These are phyloP conservation scores for Linnaemya tessellans DNA, from an alignment of 2,888 invertebrate genomes.

Conservation along the genomic window DNA sequence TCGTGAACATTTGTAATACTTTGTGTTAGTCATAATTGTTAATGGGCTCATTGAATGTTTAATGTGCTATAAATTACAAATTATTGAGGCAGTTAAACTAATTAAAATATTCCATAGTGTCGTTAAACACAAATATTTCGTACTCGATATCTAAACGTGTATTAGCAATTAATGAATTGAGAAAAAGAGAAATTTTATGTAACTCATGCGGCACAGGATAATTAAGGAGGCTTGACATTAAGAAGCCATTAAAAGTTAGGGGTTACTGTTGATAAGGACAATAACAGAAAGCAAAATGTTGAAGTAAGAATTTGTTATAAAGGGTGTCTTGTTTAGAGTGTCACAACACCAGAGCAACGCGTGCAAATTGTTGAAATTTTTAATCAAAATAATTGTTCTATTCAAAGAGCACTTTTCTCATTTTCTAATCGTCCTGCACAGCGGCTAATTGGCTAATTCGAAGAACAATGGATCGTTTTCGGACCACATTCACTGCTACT, in stretches of 20 bases:
- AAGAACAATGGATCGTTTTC: too few species aligned
- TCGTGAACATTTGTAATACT: constrained; percentile 42
- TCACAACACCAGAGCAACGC: too few species aligned
- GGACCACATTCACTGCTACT: too few species aligned
- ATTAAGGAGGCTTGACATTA: constrained; percentile 2
- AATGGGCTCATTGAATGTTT: constrained; percentile 64
- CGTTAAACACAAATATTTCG: constrained; percentile 18
- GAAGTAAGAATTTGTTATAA: too few species aligned
- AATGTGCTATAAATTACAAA: constrained; percentile 63
- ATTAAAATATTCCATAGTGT: constrained; percentile 51
- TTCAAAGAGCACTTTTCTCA: too few species aligned
- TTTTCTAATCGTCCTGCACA: too few species aligned
- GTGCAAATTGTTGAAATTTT: too few species aligned
- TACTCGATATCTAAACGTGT: constrained; percentile 1
- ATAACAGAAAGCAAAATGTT: too few species aligned
- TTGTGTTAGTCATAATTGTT: constrained; percentile 60
- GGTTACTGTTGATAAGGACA: too few species aligned
- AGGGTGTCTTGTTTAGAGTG: too few species aligned
- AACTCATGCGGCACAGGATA: constrained; percentile 12
- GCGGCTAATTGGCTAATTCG: too few species aligned
- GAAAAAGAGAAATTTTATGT: not conserved
- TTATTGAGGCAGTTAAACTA: constrained; percentile 65
- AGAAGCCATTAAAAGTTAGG: not conserved
- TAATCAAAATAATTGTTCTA: too few species aligned
- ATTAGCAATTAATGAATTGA: constrained; percentile 7